Percentiles rank a stretch among this genome's conserved stretches.
These are phyloP conservation scores for Pseudolaguvia tuberculata DNA, from an alignment of 2,113 vertebrate genomes.

Conservation along the genomic window DNA sequence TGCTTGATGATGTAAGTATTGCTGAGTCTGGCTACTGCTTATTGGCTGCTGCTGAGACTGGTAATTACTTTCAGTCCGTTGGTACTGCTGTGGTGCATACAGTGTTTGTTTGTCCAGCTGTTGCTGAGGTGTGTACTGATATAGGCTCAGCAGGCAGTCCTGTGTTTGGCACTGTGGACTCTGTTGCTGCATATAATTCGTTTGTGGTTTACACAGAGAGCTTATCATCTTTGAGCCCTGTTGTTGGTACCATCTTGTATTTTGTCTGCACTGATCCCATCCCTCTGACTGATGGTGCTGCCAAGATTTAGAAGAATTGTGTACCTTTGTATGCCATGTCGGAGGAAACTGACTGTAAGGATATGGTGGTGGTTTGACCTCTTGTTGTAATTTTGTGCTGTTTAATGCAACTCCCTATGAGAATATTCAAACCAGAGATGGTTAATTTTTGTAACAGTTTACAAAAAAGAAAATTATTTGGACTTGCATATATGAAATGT, in stretches of 20 bases:
- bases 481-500: background rate
- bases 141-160: background rate
- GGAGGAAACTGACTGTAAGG: constrained; percentile 61
- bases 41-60: constrained; percentile 28
- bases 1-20: constrained; percentile 47
- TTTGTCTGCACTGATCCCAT: constrained; percentile 33
- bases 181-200: constrained; percentile 25
- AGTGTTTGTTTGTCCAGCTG: constrained; percentile 21
- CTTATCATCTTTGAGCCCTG: constrained; percentile 10
- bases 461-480: background rate
- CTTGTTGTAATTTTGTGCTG: constrained; percentile 66
- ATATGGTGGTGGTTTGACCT: constrained; percentile 69
- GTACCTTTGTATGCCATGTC: constrained; percentile 24
- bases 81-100: constrained; percentile 12
- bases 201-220: constrained; percentile 28
- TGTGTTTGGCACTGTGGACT: constrained; percentile 26
- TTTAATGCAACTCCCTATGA: constrained; percentile 51
- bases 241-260: constrained; percentile 35
- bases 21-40: constrained; percentile 43
- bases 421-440: background rate
- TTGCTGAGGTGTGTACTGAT: constrained; percentile 22
- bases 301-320: constrained; percentile 46
- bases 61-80: constrained; percentile 42
- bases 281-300: constrained; percentile 20
- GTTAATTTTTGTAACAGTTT: no score